phyloP scores from a whole-genome alignment of 2,113 vertebrate species.

The Megalops atlanticus region DNA sequence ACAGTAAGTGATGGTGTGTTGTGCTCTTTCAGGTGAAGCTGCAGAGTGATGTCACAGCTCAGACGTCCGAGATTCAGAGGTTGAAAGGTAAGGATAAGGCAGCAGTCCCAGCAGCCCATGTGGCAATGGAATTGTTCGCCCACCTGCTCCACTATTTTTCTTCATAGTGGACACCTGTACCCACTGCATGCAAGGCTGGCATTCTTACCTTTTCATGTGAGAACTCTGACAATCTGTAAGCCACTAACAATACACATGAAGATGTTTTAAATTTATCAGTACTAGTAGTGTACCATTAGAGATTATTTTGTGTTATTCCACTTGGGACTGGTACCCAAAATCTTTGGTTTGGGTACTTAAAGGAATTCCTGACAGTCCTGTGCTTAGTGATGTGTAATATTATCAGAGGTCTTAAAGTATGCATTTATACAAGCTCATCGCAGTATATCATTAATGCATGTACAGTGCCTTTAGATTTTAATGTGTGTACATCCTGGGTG shows the following conservation, averaged over 20 bases:
- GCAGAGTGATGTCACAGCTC: constrained; percentile 82
- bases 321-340: not conserved
- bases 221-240: too few species aligned
- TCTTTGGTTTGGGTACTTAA: not conserved
- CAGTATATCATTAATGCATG: not conserved
- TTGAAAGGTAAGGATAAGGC: constrained; percentile 81
- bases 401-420: not conserved
- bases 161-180: not conserved
- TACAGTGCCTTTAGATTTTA: too few species aligned
- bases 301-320: not conserved
- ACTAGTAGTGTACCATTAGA: not conserved
- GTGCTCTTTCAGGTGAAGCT: constrained; percentile 80
- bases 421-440: not conserved
- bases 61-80: constrained; percentile 86
- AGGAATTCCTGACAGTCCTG: not conserved
- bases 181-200: not conserved
- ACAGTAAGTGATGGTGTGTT: too few species aligned
- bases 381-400: not conserved
- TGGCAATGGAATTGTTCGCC: not conserved
- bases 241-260: too few species aligned
- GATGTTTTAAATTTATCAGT: too few species aligned
- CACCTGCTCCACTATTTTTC: not conserved
- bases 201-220: too few species aligned
- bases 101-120: constrained; percentile 45
- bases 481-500: not conserved